A percentile compares a stretch with the other conserved stretches of the same genome.
phyloP scores from a whole-genome alignment of 2,113 vertebrate genomes.

The Lasiurus cinereus region DNA sequence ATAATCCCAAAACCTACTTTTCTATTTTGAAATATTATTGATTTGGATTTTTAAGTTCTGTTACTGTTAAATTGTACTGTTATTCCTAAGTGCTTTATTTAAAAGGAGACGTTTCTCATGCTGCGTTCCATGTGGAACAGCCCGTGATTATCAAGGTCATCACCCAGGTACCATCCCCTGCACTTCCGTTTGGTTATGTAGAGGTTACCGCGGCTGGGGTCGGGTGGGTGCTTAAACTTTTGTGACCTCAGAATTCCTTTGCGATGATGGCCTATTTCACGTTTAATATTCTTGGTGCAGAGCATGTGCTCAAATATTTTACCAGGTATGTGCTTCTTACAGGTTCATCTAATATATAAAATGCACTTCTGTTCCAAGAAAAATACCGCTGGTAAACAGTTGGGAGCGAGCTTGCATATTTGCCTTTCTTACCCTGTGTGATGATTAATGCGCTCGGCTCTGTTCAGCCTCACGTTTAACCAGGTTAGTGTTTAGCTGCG shows the following conservation, averaged over 20 bases:
- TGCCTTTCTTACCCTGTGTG: conserved; percentile 74
- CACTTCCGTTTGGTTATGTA: conserved; percentile 45
- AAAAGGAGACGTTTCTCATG: neutral
- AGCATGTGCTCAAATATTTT: conserved; percentile 70
- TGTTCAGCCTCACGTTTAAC: conserved; percentile 76
- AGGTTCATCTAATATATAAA: conserved; percentile 83
- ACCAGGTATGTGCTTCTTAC: conserved; percentile 75
- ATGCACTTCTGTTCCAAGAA: conserved; percentile 83
- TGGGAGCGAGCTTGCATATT: conserved; percentile 72
- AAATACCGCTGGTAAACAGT: conserved; percentile 79
- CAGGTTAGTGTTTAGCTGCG: conserved; percentile 80
- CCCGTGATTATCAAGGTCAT: neutral
- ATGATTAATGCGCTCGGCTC: conserved; percentile 75
- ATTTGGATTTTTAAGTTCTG: neutral
- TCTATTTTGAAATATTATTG: neutral
- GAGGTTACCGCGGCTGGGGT: conserved; percentile 69
- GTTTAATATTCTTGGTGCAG: conserved; percentile 61
- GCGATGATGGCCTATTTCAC: conserved; percentile 75
- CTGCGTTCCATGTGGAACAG: neutral
- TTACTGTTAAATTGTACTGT: neutral
- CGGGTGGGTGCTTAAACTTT: conserved; percentile 65
- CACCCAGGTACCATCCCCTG: neutral
- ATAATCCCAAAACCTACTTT: neutral
- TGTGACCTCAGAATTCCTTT: conserved; percentile 76
- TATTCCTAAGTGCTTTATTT: neutral